Evolutionary conservation across 2,888 invertebrate genomes (phyloP), one percentile per base, ranked within the genome.

Genomic region (Meteorus colon): DNA sequence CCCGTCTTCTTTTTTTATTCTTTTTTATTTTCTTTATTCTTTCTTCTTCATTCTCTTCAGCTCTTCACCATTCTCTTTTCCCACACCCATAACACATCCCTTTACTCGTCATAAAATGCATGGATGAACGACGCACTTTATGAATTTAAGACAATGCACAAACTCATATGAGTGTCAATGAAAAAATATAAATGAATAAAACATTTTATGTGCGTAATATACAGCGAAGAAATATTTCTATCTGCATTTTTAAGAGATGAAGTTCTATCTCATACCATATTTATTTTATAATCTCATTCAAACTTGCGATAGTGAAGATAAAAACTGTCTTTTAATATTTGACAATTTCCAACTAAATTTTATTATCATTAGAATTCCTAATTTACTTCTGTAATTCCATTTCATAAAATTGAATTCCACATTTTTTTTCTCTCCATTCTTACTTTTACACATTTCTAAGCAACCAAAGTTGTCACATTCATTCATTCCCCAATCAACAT

Each of bases 71-170:
- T 60, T 34, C 34, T 45, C 6, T 51, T 59, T 55, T 48, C 63
- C 72, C 75, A 67, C 74, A 37, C 27, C 27, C 72, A 77, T 68
- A 60, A 69, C 75, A 69, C 19, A 31, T 48, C 51, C 27, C 12
- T 45, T 37, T 29, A 29, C 41, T 63, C 34, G 12, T 69, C 34
- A 19, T 34, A 34, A 31, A 59, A 5, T 24, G 6, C 60, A 60
- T 6, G 60, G 29, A 31, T 37, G 34, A 63, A 19, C 65, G 65
- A 65, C 65, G 37, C 29, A 19, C 41, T 29, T 67, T 29, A 48
- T 48, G 67, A 45, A 67, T 41, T 67, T 67, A 34, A 65, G 16
- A 24, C 65, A 37, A 37, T 34, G 65, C 31, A 37, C 65, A 70
- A 19, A 60, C 16, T 19, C 48, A 37, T 16, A 59, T 24, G 27